These are phyloP conservation scores for Gavia stellata DNA, from an alignment of 2,113 vertebrate genomes.

Conservation along the genomic window DNA sequence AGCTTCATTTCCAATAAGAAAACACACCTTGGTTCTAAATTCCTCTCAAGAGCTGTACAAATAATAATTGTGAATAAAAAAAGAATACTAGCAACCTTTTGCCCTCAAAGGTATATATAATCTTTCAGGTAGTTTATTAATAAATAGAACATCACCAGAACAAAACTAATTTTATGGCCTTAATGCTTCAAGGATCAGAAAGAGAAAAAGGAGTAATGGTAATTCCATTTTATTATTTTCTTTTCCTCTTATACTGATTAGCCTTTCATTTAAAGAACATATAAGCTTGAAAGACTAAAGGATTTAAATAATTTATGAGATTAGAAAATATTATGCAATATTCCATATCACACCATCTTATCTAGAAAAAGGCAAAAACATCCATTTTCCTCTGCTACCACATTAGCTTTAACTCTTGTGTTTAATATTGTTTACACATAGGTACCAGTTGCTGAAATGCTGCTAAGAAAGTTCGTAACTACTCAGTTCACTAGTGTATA, in stretches of 20 bases:
- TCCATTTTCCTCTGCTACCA: not conserved
- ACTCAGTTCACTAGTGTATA: not conserved
- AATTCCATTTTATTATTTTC: not conserved
- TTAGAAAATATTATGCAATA: not conserved
- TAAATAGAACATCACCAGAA: not conserved
- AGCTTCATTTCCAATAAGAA: not conserved
- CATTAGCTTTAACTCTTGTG: not conserved
- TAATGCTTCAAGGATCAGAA: not conserved
- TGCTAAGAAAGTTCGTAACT: not conserved
- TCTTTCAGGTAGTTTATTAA: not conserved
- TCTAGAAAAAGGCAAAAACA: not conserved
- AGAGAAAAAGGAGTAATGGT: not conserved
- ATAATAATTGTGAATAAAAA: not conserved
- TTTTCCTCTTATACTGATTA: not conserved
- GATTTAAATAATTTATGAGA: not conserved
- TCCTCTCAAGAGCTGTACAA: not conserved
- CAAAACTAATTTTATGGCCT: not conserved
- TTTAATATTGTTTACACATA: not conserved
- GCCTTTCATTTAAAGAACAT: not conserved
- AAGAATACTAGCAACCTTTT: not conserved
- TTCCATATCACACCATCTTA: not conserved
- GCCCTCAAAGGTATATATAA: not conserved
- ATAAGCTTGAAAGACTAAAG: too few relatives aligned
- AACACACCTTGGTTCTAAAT: not conserved
- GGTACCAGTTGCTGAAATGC: not conserved